Evolutionary conservation across 1,140 invertebrate genomes (phyloP).

Genomic region (Heliconius congener): DNA sequence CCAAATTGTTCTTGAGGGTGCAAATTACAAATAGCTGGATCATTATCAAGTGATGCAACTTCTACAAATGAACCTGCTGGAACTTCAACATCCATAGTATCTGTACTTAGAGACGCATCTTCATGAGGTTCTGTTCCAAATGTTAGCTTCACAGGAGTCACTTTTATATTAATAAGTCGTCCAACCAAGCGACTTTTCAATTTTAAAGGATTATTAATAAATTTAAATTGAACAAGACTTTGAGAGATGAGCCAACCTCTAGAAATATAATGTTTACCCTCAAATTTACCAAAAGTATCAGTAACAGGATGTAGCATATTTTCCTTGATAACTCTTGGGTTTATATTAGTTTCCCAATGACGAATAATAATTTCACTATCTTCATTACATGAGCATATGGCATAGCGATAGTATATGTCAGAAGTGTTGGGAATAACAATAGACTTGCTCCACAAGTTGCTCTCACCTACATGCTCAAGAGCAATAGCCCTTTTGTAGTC

Average conservation of each 20-base stretch:
- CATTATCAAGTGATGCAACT: constrained; percentile 82
- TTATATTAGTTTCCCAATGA: constrained; percentile 92
- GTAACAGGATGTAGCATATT: constrained; percentile 52
- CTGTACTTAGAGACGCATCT: constrained; percentile 83
- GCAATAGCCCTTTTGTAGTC: constrained; percentile 76
- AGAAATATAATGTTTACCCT: constrained; percentile 85
- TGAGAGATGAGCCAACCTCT: constrained; percentile 94
- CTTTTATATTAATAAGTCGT: constrained; percentile 86
- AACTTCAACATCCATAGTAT: constrained; percentile 79
- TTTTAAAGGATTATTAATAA: constrained; percentile 91
- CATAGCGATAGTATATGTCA: constrained; percentile 90
- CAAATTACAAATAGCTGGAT: constrained; percentile 84
- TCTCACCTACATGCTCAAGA: constrained; percentile 66
- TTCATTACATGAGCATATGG: constrained; percentile 84
- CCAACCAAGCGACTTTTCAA: constrained; percentile 88
- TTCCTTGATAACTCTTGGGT: constrained; percentile 82
- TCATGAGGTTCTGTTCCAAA: constrained; percentile 61
- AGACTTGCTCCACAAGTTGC: constrained; percentile 80
- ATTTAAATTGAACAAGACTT: constrained; percentile 92
- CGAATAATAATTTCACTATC: constrained; percentile 86
- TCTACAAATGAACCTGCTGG: constrained; percentile 82
- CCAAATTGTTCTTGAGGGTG: constrained; percentile 92
- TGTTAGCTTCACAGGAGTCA: constrained; percentile 89
- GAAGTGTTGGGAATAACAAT: constrained; percentile 84
- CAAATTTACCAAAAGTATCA: constrained; percentile 86